These are phyloP conservation scores for Ditylenchus dipsaci DNA, from an alignment of 1,140 invertebrate genomes.

Conservation along the genomic window DNA sequence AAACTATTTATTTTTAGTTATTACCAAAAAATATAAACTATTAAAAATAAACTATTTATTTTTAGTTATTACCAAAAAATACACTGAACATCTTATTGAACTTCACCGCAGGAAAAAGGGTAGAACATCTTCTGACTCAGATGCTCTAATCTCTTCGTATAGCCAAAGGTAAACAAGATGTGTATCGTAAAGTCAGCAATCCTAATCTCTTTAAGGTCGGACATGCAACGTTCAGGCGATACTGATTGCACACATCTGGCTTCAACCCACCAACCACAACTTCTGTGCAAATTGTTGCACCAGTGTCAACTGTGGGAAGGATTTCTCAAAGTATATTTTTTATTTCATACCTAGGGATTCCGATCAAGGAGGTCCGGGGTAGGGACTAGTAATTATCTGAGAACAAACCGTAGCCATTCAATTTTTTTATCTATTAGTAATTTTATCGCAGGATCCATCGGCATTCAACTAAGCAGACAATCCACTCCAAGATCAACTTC, in stretches of 20 bases:
- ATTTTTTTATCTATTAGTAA: too few species aligned
- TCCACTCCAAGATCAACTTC: constrained; percentile 4
- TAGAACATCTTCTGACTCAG: background rate
- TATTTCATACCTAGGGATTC: too few species aligned
- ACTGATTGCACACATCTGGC: background rate
- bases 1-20: too few species aligned
- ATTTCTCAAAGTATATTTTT: background rate
- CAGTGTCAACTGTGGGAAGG: background rate
- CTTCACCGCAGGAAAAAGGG: background rate
- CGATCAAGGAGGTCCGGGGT: too few species aligned
- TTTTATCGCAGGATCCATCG: background rate
- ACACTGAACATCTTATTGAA: background rate
- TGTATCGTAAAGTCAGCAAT: too few species aligned
- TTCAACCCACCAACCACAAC: background rate
- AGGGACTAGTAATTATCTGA: too few species aligned
- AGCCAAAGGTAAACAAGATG: background rate
- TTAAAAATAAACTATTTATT: too few species aligned
- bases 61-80: background rate
- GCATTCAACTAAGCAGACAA: constrained; percentile 8
- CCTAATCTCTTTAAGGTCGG: background rate
- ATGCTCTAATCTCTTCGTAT: background rate
- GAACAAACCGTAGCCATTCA: too few species aligned
- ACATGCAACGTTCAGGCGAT: constrained; percentile 7
- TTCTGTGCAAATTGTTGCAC: too few species aligned
- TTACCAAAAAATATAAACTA: too few species aligned